These are phyloP conservation scores for Noctua pronuba DNA, from an alignment of 2,888 invertebrate species.

Conservation along the genomic window DNA sequence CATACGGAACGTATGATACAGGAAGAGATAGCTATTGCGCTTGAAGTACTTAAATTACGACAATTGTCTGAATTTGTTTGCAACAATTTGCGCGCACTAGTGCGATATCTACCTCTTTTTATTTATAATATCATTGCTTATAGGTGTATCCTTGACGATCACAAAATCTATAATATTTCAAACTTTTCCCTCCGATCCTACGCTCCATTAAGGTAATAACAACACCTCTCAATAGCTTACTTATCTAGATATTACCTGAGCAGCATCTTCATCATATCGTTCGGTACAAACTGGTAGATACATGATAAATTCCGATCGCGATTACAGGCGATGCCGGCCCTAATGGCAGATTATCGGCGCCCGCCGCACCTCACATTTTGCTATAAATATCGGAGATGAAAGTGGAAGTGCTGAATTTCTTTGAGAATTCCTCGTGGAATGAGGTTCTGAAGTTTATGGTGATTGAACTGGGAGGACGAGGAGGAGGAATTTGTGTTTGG, in stretches of 20 bases:
- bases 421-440: constrained; percentile 25
- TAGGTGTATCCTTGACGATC: background rate
- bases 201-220: constrained; percentile 46
- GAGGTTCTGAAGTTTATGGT: constrained; percentile 28
- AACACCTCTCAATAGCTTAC: constrained; percentile 54
- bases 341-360: constrained; percentile 65
- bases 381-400: constrained; percentile 64
- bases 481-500: background rate
- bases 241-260: constrained; percentile 54
- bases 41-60: too few species aligned
- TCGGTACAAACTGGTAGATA: constrained; percentile 53
- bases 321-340: constrained; percentile 54
- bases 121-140: too few species aligned
- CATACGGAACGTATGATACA: too few species aligned
- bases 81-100: too few species aligned
- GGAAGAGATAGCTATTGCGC: too few species aligned
- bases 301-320: constrained; percentile 57
- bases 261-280: constrained; percentile 62
- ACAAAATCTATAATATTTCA: background rate
- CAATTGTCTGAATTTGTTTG: too few species aligned
- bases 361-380: constrained; percentile 57
- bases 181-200: background rate
- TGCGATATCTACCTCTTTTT: too few species aligned
- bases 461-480: background rate
- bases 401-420: constrained; percentile 49